Evolutionary conservation across 2,113 vertebrate species (phyloP).

Genomic region (Mola mola): DNA sequence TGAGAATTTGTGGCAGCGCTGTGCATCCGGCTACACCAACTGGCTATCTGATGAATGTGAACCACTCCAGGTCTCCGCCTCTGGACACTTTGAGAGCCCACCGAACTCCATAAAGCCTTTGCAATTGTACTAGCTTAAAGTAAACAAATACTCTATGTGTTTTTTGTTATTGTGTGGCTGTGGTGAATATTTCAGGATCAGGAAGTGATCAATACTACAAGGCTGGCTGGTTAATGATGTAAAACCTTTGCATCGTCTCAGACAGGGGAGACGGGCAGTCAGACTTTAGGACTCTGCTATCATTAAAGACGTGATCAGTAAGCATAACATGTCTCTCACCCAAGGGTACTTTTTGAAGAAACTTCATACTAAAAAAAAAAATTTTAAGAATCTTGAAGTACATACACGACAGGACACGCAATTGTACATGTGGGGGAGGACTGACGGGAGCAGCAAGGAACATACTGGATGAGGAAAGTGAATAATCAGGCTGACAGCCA

Average conservation of each 20-base stretch:
- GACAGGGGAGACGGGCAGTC: slow-evolving; percentile 48
- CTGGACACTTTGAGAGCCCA: slow-evolving; percentile 36
- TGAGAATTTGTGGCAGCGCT: slow-evolving; percentile 10
- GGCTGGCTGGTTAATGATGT: slow-evolving; percentile 75
- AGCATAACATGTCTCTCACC: slow-evolving; percentile 64
- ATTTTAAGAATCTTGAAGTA: slow-evolving; percentile 41
- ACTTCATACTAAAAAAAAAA: slow-evolving; percentile 35
- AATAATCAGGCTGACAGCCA: slow-evolving; percentile 9
- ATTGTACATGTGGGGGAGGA: slow-evolving; percentile 18
- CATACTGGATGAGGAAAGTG: slow-evolving; percentile 2
- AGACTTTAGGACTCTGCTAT: slow-evolving; percentile 64
- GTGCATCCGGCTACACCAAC: slow-evolving; percentile 23
- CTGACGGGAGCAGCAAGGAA: slow-evolving; percentile 2
- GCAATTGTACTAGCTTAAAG: slow-evolving; percentile 27
- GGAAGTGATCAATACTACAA: slow-evolving; percentile 75
- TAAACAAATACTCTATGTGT: slow-evolving; percentile 47
- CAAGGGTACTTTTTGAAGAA: slow-evolving; percentile 62
- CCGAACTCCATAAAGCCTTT: slow-evolving; percentile 41
- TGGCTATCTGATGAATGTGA: slow-evolving; percentile 56
- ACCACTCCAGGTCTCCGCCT: slow-evolving; percentile 38
- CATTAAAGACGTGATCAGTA: slow-evolving; percentile 77
- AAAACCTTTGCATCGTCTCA: slow-evolving; percentile 53
- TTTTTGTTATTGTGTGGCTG: slow-evolving; percentile 59
- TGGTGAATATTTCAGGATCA: slow-evolving; percentile 76
- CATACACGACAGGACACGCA: slow-evolving; percentile 19